Conservation (phyloP, 2,888 invertebrate genomes). For the Metopia argyrocephala region DNA sequence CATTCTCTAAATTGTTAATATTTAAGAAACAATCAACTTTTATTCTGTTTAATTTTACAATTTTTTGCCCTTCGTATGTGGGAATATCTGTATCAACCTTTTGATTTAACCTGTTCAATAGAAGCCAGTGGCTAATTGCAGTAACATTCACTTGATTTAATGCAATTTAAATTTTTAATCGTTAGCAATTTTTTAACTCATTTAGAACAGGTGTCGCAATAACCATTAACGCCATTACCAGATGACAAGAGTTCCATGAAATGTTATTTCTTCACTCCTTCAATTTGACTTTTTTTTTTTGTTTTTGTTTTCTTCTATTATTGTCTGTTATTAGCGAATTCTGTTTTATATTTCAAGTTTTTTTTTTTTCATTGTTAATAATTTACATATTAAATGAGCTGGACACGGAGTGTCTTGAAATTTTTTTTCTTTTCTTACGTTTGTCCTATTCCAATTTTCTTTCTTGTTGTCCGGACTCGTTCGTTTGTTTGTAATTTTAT, state of each 20-base stretch:
- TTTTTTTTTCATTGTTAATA: conserved; percentile 24
- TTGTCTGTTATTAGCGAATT: conserved; percentile 37
- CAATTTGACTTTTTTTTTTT: background rate
- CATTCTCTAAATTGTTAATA: too few species aligned
- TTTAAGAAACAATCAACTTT: too few species aligned
- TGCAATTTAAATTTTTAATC: conserved; percentile 36
- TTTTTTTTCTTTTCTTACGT: conserved; percentile 18
- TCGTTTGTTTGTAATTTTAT: background rate
- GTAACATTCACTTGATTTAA: conserved; percentile 35
- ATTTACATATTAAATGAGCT: conserved; percentile 65
- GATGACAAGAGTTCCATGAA: background rate
- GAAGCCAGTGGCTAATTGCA: conserved; percentile 41
- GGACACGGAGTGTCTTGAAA: conserved; percentile 54
- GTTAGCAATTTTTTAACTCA: conserved; percentile 26
- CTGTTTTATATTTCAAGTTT: conserved; percentile 28
- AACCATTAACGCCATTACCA: conserved; percentile 10
- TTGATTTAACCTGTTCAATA: background rate
- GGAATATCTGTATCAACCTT: too few species aligned
- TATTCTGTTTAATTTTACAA: too few species aligned
- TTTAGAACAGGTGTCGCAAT: conserved; percentile 48
- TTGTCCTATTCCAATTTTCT: background rate
- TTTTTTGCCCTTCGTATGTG: too few species aligned
- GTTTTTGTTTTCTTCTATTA: background rate
- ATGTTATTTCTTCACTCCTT: background rate
- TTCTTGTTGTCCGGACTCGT: too few species aligned